A percentile compares a stretch with the other conserved stretches of the same genome.
Evolutionary conservation across 1,140 invertebrate species (phyloP).

Genomic region (Pollicipes pollicipes): DNA sequence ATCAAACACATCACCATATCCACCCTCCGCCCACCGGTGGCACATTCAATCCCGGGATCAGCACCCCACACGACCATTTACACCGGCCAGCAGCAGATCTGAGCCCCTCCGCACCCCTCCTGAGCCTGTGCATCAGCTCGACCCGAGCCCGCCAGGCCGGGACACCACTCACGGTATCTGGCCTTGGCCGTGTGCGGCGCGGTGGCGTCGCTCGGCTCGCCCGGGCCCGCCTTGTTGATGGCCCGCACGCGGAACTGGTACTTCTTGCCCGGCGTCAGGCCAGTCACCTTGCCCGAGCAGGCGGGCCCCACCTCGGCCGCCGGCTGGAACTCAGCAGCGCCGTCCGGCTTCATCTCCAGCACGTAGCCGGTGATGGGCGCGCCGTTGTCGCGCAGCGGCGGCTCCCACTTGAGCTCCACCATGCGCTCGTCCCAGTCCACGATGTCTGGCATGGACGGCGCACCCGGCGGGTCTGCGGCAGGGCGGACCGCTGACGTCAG

Average conservation of each 20-base stretch:
- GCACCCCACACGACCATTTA: too few relatives aligned
- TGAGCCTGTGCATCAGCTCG: too few relatives aligned
- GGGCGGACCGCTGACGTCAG: too few relatives aligned
- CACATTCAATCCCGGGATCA: too few relatives aligned
- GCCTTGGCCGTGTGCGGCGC: conserved; percentile 90
- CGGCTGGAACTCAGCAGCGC: conserved; percentile 36
- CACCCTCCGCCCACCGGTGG: too few relatives aligned
- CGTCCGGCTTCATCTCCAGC: conserved; percentile 65
- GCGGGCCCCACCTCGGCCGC: conserved; percentile 43
- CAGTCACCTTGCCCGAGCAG: conserved; percentile 66
- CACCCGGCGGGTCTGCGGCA: conserved; percentile 52
- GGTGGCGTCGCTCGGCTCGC: conserved; percentile 84
- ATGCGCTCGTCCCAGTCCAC: conserved; percentile 82
- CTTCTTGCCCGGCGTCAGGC: conserved; percentile 80
- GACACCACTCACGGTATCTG: conserved; percentile 64
- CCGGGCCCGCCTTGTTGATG: conserved; percentile 86
- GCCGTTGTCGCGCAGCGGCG: conserved; percentile 83
- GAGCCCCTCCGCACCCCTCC: too few relatives aligned
- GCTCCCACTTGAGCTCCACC: conserved; percentile 89
- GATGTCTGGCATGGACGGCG: conserved; percentile 82
- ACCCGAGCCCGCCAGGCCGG: too few relatives aligned
- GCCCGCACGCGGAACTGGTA: conserved; percentile 89
- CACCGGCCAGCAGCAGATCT: too few relatives aligned
- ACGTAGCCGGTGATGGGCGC: conserved; percentile 87
- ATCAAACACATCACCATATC: too few relatives aligned